Evolutionary conservation across 2,888 invertebrate species (phyloP), one percentile per base, ranked within the genome.

Genomic region (Trichogramma dendrolimi): DNA sequence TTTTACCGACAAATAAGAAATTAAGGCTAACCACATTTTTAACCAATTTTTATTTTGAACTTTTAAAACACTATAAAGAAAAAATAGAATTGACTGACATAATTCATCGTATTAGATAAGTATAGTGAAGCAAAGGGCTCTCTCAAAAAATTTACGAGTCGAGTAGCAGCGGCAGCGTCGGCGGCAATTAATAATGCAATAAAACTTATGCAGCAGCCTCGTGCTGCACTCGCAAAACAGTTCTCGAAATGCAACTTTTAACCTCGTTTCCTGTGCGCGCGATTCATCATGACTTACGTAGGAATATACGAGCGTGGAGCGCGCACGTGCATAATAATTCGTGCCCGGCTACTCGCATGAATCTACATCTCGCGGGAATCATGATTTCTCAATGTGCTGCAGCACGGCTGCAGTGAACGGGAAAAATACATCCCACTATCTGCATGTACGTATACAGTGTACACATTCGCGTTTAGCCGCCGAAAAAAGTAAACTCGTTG

Each of bases 161-260:
- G 27, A 27, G 27, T 27, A 27, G 27, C 27, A 27, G 27, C 27
- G 27, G 27, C 27, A 27, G 27, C 27, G 27, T 27, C 27, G 10
- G 10, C 11, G 43, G 6, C 46, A 53, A 56, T 54, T 39, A 63
- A 60, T 60, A 40, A n/a, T 7, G 39, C 48, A 55, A 55, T 55
- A 55, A 14, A 48, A 14, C 48, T 48, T 48, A 14, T 48, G 11
- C 48, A 7, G 48, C 11, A 14, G n/a, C 6, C n/a, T 48, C 11
- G 27, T 48, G 48, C 48, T 53, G 11, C 38, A 7, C n/a, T 42
- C 5, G 7, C 11, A 10, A 40, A 51, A 50, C 50, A 51, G 52
- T 58, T 44, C 51, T 55, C 27, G 51, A 61, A 58, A 61, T 56
- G n/a, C 27, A 44, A 40, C 46, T 57, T 60, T 56, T 55, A 44